Evolutionary conservation across 2,113 vertebrate genomes (phyloP).

Genomic region (Ceyx cyanopectus): DNA sequence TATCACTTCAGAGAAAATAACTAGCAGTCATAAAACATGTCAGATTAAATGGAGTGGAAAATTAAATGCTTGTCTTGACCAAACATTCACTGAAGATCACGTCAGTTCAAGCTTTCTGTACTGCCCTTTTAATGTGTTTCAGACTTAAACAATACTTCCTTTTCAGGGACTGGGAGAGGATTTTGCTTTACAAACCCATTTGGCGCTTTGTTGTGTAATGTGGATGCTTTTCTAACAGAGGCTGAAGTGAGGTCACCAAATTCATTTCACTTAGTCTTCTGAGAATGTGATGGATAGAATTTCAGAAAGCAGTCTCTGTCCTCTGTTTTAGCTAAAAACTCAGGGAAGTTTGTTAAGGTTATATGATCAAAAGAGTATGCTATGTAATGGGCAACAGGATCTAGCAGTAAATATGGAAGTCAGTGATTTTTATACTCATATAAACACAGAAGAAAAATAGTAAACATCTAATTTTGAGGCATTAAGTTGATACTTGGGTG

Average conservation of each 20-base stretch:
- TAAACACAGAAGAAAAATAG: neutral
- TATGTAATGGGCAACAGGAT: neutral
- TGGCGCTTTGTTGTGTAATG: neutral
- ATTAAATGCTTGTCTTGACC: conserved; percentile 44
- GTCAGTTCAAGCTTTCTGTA: neutral
- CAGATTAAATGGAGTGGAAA: conserved; percentile 55
- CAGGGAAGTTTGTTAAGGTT: neutral
- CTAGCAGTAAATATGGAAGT: neutral
- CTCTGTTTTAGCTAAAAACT: neutral
- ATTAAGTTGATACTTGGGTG: neutral
- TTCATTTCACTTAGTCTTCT: neutral
- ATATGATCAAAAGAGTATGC: neutral
- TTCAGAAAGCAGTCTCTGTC: neutral
- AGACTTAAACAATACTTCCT: neutral
- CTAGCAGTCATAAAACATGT: neutral
- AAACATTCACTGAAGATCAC: neutral
- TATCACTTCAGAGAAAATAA: neutral
- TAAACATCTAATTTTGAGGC: neutral
- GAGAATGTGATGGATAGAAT: neutral
- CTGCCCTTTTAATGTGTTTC: conserved; percentile 2
- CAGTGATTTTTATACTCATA: neutral
- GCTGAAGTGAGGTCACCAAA: neutral
- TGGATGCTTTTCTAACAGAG: neutral
- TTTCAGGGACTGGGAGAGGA: neutral
- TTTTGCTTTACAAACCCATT: conserved; percentile 24